Evolutionary conservation across 2,113 vertebrate genomes (phyloP), one percentile per base, ranked within the genome.

Genomic region (Lates calcarifer): DNA sequence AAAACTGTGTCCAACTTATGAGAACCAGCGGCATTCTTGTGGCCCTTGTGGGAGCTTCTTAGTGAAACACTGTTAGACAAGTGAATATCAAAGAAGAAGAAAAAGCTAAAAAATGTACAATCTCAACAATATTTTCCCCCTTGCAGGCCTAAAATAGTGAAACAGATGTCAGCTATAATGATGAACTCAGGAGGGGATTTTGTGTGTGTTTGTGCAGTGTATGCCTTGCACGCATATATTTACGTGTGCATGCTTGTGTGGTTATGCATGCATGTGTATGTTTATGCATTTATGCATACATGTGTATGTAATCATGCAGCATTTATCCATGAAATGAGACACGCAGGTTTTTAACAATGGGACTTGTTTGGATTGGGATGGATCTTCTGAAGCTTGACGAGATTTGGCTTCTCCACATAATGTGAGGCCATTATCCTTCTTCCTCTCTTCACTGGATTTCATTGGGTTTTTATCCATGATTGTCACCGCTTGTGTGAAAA

Each of bases 1-100:
- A 55, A 77, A 75, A 78, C 49, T 72, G 77, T 57, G 33, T 82
- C 67, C 72, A 71, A 76, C 45, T 66, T 29, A 74, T 79, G 67
- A 74, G 74, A 87, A 73, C 49, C 57, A 63, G 74, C 37, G 3
- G 67, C 10, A 29, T 51, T 85, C 37, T 75, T 55, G 20, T 8
- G 28, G 71, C 28, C 41, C 79, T 31, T 8, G 2, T 67, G 66
- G 79, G 75, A 65, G 49, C 51, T 47, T 49, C 77, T 80, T 47
- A 69, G 41, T 49, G 56, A 73, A 69, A 82, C 20, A 1, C 20
- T 66, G 17, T 75, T 49, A 57, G 45, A 64, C 28, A 28, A 60
- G 15, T 43, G 13, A 37, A 56, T 43, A 45, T 31, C 64, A 65
- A 55, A 65, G 41, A 77, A 67, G 18, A 41, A 18, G 20, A 58